Conservation (phyloP, 2,888 invertebrate species). For the Zaprionus bogoriensis region DNA sequence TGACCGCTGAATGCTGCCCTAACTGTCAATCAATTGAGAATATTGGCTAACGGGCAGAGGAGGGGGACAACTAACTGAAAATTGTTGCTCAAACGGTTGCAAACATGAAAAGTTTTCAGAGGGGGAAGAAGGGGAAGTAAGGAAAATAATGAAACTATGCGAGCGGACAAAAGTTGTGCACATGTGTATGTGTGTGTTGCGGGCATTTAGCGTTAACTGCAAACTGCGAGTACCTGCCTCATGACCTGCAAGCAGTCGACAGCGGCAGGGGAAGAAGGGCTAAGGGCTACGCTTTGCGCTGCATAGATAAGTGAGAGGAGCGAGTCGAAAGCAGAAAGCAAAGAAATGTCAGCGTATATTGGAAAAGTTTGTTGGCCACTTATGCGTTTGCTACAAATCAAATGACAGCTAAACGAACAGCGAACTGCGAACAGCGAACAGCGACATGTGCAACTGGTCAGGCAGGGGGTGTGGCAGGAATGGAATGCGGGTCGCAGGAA, state of each 20-base stretch:
- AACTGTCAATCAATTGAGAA: slow-evolving; percentile 29
- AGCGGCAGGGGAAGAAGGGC: not conserved
- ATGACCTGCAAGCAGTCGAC: not conserved
- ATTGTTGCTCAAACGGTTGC: slow-evolving; percentile 17
- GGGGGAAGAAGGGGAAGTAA: not conserved
- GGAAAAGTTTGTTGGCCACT: slow-evolving; percentile 59
- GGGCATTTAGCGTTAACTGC: slow-evolving; percentile 16
- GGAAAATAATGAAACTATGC: not conserved
- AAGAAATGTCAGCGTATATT: slow-evolving; percentile 37
- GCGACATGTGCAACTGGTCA: slow-evolving; percentile 27
- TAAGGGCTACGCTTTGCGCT: no score
- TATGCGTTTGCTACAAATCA: slow-evolving; percentile 55
- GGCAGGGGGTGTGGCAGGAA: not conserved
- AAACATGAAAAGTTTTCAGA: slow-evolving; percentile 25
- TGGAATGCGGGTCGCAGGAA: not conserved
- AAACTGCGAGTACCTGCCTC: slow-evolving; percentile 4
- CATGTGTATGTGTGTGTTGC: not conserved
- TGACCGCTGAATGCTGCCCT: slow-evolving; percentile 12
- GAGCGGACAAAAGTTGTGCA: not conserved
- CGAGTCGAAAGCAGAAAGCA: not conserved
- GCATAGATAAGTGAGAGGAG: no score
- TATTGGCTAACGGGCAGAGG: no score
- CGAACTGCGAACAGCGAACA: slow-evolving; percentile 29
- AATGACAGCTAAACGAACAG: slow-evolving; percentile 46
- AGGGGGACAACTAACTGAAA: slow-evolving; percentile 1